A percentile compares a stretch with the other conserved stretches of the same genome.
These are phyloP conservation scores for Torymus auratus DNA, from an alignment of 2,888 invertebrate species.

Conservation along the genomic window DNA sequence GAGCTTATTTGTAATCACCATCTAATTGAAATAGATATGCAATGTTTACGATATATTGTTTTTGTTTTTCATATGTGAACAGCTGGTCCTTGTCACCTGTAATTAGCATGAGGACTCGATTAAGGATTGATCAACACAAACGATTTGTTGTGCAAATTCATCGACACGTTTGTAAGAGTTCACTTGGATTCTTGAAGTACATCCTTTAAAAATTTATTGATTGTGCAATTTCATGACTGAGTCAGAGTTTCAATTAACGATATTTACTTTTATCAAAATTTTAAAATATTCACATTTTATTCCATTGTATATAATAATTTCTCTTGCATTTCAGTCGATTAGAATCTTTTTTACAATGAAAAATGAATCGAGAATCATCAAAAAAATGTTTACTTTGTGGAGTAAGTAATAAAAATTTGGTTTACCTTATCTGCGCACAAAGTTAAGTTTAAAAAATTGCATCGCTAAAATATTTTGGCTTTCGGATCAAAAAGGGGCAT, in stretches of 20 bases:
- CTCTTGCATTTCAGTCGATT: slow-evolving; percentile 17
- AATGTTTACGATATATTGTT: slow-evolving; percentile 30
- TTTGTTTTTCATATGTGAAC: background rate
- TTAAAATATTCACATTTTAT: background rate
- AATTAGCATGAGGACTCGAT: slow-evolving; percentile 11
- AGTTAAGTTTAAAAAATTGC: slow-evolving; percentile 9
- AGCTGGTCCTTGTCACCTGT: slow-evolving; percentile 33
- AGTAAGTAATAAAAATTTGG: background rate
- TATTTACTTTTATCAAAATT: slow-evolving; percentile 20
- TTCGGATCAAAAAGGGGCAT: slow-evolving; percentile 14
- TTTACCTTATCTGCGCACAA: background rate
- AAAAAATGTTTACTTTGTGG: slow-evolving; percentile 5
- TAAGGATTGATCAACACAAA: slow-evolving; percentile 33
- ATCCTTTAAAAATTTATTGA: slow-evolving; percentile 29
- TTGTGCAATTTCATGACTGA: slow-evolving; percentile 35
- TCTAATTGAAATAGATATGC: slow-evolving; percentile 40
- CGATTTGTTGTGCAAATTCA: slow-evolving; percentile 27
- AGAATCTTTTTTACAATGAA: background rate
- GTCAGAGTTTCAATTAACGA: background rate
- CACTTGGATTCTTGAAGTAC: slow-evolving; percentile 22
- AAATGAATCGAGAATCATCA: background rate
- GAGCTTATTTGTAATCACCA: background rate
- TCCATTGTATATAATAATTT: slow-evolving; percentile 17
- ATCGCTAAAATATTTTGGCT: slow-evolving; percentile 32
- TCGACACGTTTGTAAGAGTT: slow-evolving; percentile 17